A percentile compares a stretch with the other conserved stretches of the same genome.
Conservation (phyloP, 2,113 vertebrate species). For the Dolichallabes microphthalmus region DNA sequence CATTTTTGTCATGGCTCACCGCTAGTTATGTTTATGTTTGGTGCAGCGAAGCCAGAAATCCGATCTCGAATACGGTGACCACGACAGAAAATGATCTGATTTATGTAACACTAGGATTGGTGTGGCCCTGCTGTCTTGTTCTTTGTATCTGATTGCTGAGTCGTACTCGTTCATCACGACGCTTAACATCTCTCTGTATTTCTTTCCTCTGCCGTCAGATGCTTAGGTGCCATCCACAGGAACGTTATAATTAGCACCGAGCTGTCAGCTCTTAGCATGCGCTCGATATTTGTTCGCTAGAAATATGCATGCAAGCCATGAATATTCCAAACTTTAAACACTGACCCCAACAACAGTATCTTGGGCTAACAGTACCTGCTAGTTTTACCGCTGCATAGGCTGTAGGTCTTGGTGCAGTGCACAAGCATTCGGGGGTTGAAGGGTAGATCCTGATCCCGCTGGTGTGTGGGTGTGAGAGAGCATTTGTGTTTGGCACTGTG, state of each 20-base stretch:
- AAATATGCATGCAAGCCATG: slow-evolving; percentile 60
- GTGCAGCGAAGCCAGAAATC: not conserved
- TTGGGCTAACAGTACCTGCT: slow-evolving; percentile 41
- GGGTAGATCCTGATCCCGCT: slow-evolving; percentile 44
- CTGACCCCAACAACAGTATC: slow-evolving; percentile 31
- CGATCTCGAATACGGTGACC: not conserved
- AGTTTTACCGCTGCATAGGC: slow-evolving; percentile 1
- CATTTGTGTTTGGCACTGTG: slow-evolving; percentile 19
- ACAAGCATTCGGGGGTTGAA: not conserved
- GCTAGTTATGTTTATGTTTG: not conserved
- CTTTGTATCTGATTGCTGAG: not conserved
- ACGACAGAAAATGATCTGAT: not conserved
- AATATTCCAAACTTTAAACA: slow-evolving; percentile 61
- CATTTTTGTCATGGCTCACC: not conserved
- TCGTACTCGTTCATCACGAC: slow-evolving; percentile 33
- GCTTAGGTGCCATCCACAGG: slow-evolving; percentile 48
- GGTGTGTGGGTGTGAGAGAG: slow-evolving; percentile 19
- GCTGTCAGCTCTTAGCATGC: slow-evolving; percentile 45
- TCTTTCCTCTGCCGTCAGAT: slow-evolving; percentile 42
- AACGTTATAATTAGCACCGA: slow-evolving; percentile 45
- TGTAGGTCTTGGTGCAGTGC: not conserved
- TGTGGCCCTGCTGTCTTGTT: not conserved
- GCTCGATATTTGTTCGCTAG: slow-evolving; percentile 64
- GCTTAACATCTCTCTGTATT: slow-evolving; percentile 29
- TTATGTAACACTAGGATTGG: not conserved